Evolutionary conservation across 2,113 vertebrate species (phyloP).

Genomic region (Ascaphus truei): DNA sequence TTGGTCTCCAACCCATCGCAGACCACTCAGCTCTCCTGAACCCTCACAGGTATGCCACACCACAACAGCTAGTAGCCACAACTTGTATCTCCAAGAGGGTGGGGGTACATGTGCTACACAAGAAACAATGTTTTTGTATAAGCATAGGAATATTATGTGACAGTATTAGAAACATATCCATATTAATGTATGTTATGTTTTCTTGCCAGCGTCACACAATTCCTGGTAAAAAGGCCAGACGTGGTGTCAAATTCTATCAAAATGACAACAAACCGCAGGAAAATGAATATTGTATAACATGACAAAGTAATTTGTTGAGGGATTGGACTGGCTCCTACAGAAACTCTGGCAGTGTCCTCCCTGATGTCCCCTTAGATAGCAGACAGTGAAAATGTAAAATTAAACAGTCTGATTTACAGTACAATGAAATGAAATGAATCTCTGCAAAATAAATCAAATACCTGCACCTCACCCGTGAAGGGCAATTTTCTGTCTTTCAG

Average conservation of each 20-base stretch:
- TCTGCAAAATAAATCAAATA: conserved; percentile 56
- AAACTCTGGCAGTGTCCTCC: conserved; percentile 38
- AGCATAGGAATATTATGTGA: background rate
- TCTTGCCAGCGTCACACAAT: conserved; percentile 27
- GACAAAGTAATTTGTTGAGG: conserved; percentile 34
- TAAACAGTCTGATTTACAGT: conserved; percentile 54
- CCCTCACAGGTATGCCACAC: too few species aligned
- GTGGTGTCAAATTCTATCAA: conserved; percentile 39
- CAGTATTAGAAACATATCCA: conserved; percentile 12
- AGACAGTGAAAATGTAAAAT: conserved; percentile 55
- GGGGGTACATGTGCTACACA: too few species aligned
- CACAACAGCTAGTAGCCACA: too few species aligned
- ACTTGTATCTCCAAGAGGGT: too few species aligned
- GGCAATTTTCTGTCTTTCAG: conserved; percentile 54
- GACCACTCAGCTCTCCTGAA: too few species aligned
- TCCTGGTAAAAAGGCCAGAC: conserved; percentile 40
- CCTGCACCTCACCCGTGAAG: conserved; percentile 57
- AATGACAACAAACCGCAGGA: conserved; percentile 31
- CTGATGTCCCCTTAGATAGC: conserved; percentile 33
- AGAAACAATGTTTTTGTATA: background rate
- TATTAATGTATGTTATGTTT: conserved; percentile 23
- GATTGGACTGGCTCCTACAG: conserved; percentile 33
- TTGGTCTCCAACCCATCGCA: too few species aligned
- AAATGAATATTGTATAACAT: conserved; percentile 47
- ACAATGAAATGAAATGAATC: conserved; percentile 55